These are phyloP conservation scores for Amphipyra berbera DNA, from an alignment of 2,888 invertebrate genomes.

Conservation along the genomic window DNA sequence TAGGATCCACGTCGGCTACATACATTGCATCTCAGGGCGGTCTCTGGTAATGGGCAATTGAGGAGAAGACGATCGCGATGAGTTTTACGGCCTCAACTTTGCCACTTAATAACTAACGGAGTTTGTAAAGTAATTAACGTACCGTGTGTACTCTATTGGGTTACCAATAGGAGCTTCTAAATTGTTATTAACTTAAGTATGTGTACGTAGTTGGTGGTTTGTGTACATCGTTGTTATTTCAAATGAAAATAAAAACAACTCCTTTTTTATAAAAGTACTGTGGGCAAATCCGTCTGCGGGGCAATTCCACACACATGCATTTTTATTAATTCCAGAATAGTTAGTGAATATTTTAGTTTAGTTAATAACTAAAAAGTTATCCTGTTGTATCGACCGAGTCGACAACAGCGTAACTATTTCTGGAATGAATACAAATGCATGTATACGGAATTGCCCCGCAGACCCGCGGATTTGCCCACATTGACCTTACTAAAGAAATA, in stretches of 20 bases:
- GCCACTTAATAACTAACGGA: conserved; percentile 46
- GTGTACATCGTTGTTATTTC: not conserved
- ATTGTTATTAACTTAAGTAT: not conserved
- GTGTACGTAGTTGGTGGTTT: not conserved
- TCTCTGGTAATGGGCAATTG: conserved; percentile 25
- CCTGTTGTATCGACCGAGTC: no score
- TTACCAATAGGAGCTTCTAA: not conserved
- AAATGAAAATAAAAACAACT: not conserved
- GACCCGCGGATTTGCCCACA: no score
- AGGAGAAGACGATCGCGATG: conserved; percentile 27
- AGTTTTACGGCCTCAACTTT: conserved; percentile 41
- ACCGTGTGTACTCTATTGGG: not conserved
- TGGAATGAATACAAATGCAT: no score
- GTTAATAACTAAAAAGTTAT: no score
- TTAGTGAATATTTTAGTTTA: no score
- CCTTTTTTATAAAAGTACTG: no score
- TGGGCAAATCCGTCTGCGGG: no score
- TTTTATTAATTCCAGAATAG: no score
- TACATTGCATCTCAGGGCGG: not conserved
- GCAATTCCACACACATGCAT: no score
- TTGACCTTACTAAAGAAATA: no score
- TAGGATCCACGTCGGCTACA: not conserved
- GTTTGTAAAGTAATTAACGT: conserved; percentile 50
- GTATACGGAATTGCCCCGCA: no score
- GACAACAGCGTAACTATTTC: no score